Conservation (phyloP, 2,888 invertebrate genomes). For the Cataglyphis altisquamis region DNA sequence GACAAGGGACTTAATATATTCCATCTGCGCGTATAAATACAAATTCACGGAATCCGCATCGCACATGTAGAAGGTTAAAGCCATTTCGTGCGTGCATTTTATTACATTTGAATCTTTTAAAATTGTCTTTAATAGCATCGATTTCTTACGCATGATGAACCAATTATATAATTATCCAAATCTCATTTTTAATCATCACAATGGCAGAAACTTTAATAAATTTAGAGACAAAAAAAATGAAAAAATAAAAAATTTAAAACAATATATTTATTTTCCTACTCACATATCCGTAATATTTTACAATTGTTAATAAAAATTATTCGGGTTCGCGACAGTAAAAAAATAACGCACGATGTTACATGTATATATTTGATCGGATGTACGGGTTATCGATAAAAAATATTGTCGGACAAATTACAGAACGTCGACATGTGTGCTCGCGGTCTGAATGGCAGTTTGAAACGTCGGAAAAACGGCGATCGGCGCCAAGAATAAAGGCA, state of each 20-base stretch:
- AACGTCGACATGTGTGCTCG: slow-evolving; percentile 1
- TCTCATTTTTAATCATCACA: background rate
- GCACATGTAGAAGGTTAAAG: slow-evolving; percentile 68
- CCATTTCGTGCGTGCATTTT: slow-evolving; percentile 34
- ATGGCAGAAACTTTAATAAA: background rate
- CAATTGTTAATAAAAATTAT: background rate
- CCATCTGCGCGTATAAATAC: slow-evolving; percentile 47
- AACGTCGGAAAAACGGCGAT: slow-evolving; percentile 26
- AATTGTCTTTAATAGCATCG: background rate
- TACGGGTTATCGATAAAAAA: slow-evolving; percentile 59
- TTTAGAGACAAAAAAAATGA: background rate
- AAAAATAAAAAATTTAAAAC: background rate
- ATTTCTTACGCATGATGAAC: background rate
- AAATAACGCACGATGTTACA: background rate
- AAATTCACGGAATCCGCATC: slow-evolving; percentile 53
- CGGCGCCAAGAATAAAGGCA: background rate
- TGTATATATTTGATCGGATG: slow-evolving; percentile 11
- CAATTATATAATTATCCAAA: background rate
- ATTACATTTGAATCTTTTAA: background rate
- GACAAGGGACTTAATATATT: slow-evolving; percentile 19
- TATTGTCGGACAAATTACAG: slow-evolving; percentile 56
- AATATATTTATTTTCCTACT: background rate
- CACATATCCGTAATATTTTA: background rate
- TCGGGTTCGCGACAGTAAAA: background rate
- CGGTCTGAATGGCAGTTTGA: background rate